These are phyloP conservation scores for Zeus faber DNA, from an alignment of 2,113 vertebrate genomes.

Conservation along the genomic window DNA sequence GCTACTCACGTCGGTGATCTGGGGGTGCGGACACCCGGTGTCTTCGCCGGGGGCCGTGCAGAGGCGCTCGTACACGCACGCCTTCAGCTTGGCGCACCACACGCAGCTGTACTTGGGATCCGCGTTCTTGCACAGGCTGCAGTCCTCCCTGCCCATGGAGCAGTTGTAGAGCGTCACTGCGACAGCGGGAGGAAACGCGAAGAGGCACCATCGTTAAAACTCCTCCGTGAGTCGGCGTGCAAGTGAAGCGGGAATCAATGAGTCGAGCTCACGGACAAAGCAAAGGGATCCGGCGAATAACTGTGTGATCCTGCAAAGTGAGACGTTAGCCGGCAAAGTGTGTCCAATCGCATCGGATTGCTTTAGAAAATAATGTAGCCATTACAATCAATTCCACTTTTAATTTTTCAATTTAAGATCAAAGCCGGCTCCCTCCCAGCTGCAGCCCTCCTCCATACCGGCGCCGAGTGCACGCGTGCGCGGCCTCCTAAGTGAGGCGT, in stretches of 20 bases:
- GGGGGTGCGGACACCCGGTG: slow-evolving; percentile 78
- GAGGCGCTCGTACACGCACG: slow-evolving; percentile 81
- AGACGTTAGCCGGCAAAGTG: not conserved
- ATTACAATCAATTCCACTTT: slow-evolving; percentile 17
- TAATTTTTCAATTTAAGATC: slow-evolving; percentile 20
- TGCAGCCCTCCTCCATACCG: slow-evolving; percentile 10
- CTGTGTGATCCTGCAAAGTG: not conserved
- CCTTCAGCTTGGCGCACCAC: slow-evolving; percentile 80
- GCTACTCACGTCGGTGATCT: slow-evolving; percentile 82
- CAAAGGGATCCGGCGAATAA: not conserved
- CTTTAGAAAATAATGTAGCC: slow-evolving; percentile 2
- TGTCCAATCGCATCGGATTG: slow-evolving; percentile 16
- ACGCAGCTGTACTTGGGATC: slow-evolving; percentile 77
- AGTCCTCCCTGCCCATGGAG: slow-evolving; percentile 86
- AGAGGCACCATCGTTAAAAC: not conserved
- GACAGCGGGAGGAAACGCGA: not conserved
- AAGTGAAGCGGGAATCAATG: not conserved
- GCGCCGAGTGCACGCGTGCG: slow-evolving; percentile 23
- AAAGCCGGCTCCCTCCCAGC: slow-evolving; percentile 16
- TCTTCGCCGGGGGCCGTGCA: slow-evolving; percentile 54
- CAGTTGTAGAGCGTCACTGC: slow-evolving; percentile 94
- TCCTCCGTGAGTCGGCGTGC: no score
- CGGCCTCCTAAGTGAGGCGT: slow-evolving; percentile 32
- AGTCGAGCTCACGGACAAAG: no score
- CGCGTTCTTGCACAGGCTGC: slow-evolving; percentile 87